Evolutionary conservation across 37 sponge, comb jelly and placozoan genomes (phyloP).

Genomic region (Diacarnus erythraeanus): DNA sequence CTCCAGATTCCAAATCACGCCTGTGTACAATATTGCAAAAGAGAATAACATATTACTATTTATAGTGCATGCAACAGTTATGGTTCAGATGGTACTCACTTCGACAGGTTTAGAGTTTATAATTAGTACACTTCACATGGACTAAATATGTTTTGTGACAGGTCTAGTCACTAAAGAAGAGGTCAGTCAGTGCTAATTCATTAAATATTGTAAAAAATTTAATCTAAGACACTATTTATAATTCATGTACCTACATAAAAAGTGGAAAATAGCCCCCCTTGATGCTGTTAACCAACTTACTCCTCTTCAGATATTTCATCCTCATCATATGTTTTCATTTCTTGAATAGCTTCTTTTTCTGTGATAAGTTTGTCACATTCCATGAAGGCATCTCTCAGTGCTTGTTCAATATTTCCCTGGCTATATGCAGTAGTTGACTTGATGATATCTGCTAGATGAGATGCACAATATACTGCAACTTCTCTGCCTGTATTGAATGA

Average conservation of each 20-base stretch:
- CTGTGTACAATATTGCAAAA: no score
- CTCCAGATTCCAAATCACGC: conserved; percentile 17
- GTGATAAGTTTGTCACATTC: conserved; percentile 55
- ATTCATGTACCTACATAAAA: no score
- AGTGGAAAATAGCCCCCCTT: not conserved
- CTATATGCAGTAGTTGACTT: conserved; percentile 33
- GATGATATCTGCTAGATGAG: conserved; percentile 60
- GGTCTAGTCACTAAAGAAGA: no score
- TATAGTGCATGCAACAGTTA: no score
- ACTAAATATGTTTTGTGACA: no score
- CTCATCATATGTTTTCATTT: conserved; percentile 42
- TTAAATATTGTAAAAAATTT: no score
- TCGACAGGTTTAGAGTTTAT: no score
- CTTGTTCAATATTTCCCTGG: conserved; percentile 36
- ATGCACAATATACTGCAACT: conserved; percentile 80
- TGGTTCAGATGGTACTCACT: no score
- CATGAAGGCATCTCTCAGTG: conserved; percentile 77
- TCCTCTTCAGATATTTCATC: conserved; percentile 2
- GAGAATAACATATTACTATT: no score
- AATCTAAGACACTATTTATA: no score
- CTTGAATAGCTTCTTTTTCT: conserved; percentile 38
- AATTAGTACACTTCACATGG: no score
- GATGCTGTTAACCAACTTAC: not conserved
- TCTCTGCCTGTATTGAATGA: conserved; percentile 59
- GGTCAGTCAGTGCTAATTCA: no score